phyloP scores from a whole-genome alignment of 2,113 vertebrate genomes.

The Thunnus maccoyii region DNA sequence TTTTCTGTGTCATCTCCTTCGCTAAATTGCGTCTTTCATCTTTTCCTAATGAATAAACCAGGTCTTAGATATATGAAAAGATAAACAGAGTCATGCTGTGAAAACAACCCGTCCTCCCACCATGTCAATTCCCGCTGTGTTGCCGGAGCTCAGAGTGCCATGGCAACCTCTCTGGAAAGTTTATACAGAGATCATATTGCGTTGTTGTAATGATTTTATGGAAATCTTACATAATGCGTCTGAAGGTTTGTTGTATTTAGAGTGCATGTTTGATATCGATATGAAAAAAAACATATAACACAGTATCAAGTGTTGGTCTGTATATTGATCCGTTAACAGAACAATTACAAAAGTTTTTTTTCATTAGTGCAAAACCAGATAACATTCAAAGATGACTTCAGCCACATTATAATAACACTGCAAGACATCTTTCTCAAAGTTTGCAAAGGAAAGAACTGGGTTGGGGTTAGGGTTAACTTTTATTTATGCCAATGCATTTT shows the following conservation, averaged over 20 bases:
- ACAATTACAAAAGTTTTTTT: not conserved
- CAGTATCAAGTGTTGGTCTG: no score
- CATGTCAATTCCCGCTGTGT: conserved; percentile 4
- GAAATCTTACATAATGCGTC: conserved; percentile 5
- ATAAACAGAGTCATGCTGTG: conserved; percentile 47
- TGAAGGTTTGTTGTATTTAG: not conserved
- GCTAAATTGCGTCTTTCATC: conserved; percentile 49
- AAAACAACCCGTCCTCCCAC: conserved; percentile 35
- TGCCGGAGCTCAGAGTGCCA: conserved; percentile 31
- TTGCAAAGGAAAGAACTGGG: not conserved
- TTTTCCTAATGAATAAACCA: conserved; percentile 50
- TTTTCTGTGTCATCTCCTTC: conserved; percentile 14
- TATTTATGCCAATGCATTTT: no score
- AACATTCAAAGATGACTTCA: no score
- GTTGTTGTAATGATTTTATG: not conserved
- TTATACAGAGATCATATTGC: conserved; percentile 15
- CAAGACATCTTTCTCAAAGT: not conserved
- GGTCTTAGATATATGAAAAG: conserved; percentile 32
- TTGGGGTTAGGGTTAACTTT: no score
- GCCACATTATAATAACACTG: no score
- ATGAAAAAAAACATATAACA: not conserved
- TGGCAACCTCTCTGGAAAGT: conserved; percentile 42
- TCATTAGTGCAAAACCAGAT: no score
- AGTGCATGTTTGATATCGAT: not conserved
- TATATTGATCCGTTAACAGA: no score